These are phyloP conservation scores for Brachionus calyciflorus DNA, from an alignment of 1,140 invertebrate species.

Conservation along the genomic window DNA sequence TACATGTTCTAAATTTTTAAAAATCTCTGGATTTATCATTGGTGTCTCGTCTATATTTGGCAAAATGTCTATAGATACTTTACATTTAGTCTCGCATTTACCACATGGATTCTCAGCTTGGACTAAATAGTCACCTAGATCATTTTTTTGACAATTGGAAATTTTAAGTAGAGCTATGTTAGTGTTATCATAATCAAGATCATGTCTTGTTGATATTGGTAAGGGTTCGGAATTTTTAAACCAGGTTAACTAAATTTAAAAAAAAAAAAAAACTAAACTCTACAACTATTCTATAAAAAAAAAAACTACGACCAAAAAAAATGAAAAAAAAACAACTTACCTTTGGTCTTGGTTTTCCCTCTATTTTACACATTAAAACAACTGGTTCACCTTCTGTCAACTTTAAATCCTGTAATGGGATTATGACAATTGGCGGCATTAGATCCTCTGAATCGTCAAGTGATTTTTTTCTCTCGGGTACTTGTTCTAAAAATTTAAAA, in stretches of 20 bases:
- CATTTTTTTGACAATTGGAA: conserved; percentile 8
- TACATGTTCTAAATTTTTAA: conserved; percentile 31
- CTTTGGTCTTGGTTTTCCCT: conserved; percentile 60
- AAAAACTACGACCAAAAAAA: neutral
- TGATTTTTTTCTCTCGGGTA: conserved; percentile 78
- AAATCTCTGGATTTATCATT: conserved; percentile 40
- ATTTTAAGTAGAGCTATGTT: conserved; percentile 16
- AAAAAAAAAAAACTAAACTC: neutral
- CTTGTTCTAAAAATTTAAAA: conserved; percentile 63
- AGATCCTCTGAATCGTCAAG: conserved; percentile 67
- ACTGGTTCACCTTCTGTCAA: conserved; percentile 60
- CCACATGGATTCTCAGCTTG: conserved; percentile 14
- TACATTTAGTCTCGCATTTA: neutral
- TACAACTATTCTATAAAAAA: neutral
- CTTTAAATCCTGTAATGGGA: conserved; percentile 48
- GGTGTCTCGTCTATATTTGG: conserved; percentile 45
- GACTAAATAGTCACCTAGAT: conserved; percentile 31
- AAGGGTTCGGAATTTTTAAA: conserved; percentile 35
- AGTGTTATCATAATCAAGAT: conserved; percentile 3
- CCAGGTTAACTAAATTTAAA: conserved; percentile 41
- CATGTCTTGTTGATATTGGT: conserved; percentile 8
- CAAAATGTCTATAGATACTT: conserved; percentile 18
- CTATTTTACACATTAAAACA: conserved; percentile 60
- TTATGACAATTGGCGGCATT: conserved; percentile 8
- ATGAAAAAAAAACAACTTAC: conserved; percentile 50